Evolutionary conservation across 2,113 vertebrate genomes (phyloP).

Genomic region (Tympanuchus pallidicinctus): DNA sequence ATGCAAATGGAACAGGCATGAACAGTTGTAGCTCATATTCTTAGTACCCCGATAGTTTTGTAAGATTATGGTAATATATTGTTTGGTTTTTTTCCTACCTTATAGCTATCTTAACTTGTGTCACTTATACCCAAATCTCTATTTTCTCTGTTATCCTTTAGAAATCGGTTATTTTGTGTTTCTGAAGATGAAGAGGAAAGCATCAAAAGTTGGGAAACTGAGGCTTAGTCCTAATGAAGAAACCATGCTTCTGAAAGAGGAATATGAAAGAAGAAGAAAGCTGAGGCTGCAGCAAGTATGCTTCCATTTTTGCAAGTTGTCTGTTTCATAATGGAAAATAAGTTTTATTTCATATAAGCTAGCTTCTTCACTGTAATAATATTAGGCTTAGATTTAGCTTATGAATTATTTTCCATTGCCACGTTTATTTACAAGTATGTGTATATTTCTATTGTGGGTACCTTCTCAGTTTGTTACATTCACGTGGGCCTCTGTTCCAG

Average conservation of each 20-base stretch:
- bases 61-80: background rate
- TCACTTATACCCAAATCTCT: background rate
- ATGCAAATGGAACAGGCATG: accelerated
- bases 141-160: background rate
- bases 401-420: background rate
- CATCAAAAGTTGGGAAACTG: conserved; percentile 67
- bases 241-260: conserved; percentile 87
- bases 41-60: accelerated
- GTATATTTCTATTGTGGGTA: background rate
- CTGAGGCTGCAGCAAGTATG: conserved; percentile 91
- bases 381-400: background rate
- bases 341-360: background rate
- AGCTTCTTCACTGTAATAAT: background rate
- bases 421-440: background rate
- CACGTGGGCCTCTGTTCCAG: background rate
- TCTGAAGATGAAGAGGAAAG: conserved; percentile 86
- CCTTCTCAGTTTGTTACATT: background rate
- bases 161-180: background rate
- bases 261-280: conserved; percentile 89
- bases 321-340: background rate
- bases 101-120: background rate
- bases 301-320: background rate
- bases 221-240: conserved; percentile 94
- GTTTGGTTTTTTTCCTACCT: background rate
- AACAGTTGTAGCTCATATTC: background rate